A percentile compares a stretch with the other conserved stretches of the same genome.
phyloP scores from a whole-genome alignment of 2,113 vertebrate genomes.

The Microcebus murinus region DNA sequence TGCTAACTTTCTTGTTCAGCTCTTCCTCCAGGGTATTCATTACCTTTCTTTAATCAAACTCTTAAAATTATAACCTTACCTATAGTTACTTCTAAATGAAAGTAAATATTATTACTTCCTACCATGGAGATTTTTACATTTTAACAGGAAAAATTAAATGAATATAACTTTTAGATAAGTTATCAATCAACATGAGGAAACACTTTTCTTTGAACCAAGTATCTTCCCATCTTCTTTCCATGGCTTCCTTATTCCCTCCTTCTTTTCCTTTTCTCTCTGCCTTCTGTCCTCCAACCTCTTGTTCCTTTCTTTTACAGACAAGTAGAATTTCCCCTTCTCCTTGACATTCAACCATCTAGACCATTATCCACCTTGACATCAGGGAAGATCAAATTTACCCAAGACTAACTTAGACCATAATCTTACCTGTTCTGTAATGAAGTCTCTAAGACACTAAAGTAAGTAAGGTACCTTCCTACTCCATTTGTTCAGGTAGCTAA shows the following conservation, averaged over 20 bases:
- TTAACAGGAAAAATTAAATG: neutral
- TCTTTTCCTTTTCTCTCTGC: neutral
- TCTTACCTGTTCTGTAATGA: neutral
- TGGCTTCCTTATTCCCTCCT: neutral
- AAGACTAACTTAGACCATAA: neutral
- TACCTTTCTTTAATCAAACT: neutral
- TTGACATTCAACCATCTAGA: neutral
- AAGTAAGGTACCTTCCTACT: neutral
- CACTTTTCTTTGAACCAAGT: neutral
- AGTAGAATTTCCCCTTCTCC: neutral
- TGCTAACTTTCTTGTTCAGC: neutral
- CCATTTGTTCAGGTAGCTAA: neutral
- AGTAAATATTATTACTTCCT: neutral
- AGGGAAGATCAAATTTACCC: neutral
- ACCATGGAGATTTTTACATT: neutral
- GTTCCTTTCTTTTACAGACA: neutral
- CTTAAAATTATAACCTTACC: neutral
- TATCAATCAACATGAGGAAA: neutral
- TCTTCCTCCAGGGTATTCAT: neutral
- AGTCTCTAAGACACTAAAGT: neutral
- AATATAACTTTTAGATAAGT: neutral
- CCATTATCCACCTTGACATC: neutral
- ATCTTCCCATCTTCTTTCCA: neutral
- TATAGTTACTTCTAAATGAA: neutral
- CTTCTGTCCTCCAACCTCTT: neutral